These are phyloP conservation scores for Ceratitis capitata DNA, from an alignment of 1,140 invertebrate genomes.

Conservation along the genomic window DNA sequence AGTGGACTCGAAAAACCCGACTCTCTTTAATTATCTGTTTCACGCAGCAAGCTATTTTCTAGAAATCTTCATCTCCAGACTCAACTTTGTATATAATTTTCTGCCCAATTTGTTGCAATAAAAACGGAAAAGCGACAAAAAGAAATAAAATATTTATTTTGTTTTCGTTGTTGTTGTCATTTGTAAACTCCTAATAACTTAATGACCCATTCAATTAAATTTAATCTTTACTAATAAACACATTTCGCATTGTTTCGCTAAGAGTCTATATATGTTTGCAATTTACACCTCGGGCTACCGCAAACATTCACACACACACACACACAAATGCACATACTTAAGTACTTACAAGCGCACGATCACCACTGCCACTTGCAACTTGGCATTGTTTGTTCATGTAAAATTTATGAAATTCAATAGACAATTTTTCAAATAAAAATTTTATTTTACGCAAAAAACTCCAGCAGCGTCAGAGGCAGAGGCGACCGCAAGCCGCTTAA, in stretches of 20 bases:
- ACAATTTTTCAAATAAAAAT: conserved; percentile 34
- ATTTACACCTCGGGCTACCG: conserved; percentile 25
- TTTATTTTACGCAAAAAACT: conserved; percentile 23
- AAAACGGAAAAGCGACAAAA: background rate
- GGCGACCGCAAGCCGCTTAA: background rate
- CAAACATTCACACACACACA: background rate
- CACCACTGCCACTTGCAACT: conserved; percentile 29
- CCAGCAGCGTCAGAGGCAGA: background rate
- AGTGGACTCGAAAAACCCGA: no score
- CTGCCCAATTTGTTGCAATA: background rate
- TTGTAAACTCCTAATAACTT: conserved; percentile 10
- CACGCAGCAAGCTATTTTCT: background rate
- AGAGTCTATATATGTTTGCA: no score
- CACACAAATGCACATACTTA: background rate
- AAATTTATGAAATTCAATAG: background rate
- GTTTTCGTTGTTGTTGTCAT: no score
- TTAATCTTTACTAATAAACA: conserved; percentile 13
- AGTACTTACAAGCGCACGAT: background rate
- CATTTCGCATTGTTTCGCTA: conserved; percentile 2
- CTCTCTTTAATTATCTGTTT: background rate
- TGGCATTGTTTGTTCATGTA: background rate
- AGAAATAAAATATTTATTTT: background rate
- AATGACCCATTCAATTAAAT: conserved; percentile 24
- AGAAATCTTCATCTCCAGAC: background rate
- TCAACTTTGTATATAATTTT: background rate